Conservation (phyloP, 2,797 vertebrate genomes). For the Tangara arthus region DNA sequence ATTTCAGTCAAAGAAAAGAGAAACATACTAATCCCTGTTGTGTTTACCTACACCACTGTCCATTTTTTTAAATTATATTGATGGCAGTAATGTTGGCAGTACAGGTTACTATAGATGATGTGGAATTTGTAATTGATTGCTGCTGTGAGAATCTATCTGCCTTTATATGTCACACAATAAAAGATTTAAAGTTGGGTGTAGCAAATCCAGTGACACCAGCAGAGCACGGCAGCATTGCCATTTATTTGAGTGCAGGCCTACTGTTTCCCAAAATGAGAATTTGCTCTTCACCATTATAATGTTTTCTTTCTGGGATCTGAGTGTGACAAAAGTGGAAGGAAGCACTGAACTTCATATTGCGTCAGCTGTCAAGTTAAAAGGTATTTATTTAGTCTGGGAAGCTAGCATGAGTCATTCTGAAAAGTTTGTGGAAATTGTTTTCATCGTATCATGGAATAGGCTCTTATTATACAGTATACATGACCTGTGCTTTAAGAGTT, state of each 20-base stretch:
- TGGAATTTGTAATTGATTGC: neutral
- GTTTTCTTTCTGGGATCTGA: neutral
- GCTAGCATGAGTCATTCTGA: slow-evolving; percentile 14
- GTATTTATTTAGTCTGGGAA: slow-evolving; percentile 39
- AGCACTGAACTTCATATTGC: neutral
- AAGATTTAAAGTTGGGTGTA: neutral
- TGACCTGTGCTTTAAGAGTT: neutral
- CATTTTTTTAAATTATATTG: neutral
- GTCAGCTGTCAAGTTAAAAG: slow-evolving; percentile 25
- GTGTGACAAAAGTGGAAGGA: slow-evolving; percentile 25
- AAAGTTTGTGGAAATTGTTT: slow-evolving; percentile 33
- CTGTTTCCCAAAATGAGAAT: neutral
- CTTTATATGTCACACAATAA: neutral
- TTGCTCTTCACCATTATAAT: neutral
- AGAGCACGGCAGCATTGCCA: neutral
- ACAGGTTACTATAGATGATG: neutral
- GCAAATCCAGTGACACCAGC: neutral
- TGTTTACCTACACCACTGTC: neutral
- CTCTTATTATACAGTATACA: neutral
- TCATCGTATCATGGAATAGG: neutral
- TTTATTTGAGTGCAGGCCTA: neutral
- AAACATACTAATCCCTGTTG: neutral
- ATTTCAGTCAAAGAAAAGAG: neutral
- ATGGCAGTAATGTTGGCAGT: neutral
- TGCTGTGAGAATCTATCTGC: neutral